Base-by-base conservation (phyloP, 2,113 vertebrate species). In the Bothrops jararaca region DNA sequence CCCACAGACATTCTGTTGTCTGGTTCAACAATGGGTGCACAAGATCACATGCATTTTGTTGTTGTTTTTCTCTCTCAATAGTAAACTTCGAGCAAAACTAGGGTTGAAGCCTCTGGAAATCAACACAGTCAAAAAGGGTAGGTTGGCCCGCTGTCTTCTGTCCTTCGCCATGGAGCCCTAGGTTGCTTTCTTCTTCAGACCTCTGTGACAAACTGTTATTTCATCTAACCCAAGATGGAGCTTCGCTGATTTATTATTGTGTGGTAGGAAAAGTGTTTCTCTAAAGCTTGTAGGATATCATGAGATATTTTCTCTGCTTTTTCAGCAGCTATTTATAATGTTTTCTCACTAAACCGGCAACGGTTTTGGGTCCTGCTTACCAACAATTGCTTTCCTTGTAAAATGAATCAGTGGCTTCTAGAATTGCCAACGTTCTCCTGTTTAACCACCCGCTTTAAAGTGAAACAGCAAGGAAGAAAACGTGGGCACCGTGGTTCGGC, bases 21-120 rank as follows among this genome's bases (percentile, higher is more conserved):
- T 89, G 58, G 22, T 39, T 56, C 1, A 88, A 13, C 18, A 10
- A 29, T 2, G 13, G 42, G 64, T 60, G 0, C 12, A n/a, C 56
- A 87, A 1, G 5, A 3, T 95, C 57, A 94, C n/a, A 8, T 18
- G 9, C 12, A 3, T 58, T 34, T 18, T 12, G 1, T 91, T 5
- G 89, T 2, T 95, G 39, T 90, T 3, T 88, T 2, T 94, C n/a
- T 94, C 88, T 57, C 88, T 39, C 45, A 60, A 26, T 93, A 98
- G 98, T 97, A 99, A 99, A 95, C 98, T 99, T 92, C 97, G 99
- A 90, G 98, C 98, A 4, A 99, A 99, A 96, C 96, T 99, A 94
- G 99, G 99, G 74, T 95, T 99, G 91, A 99, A 99, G 95, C 98
- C 99, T 6, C 97, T 99, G 94, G 98, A 99, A 6, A 48, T 98